Evolutionary conservation across 2,888 invertebrate species (phyloP).

Genomic region (Volucella inflata): DNA sequence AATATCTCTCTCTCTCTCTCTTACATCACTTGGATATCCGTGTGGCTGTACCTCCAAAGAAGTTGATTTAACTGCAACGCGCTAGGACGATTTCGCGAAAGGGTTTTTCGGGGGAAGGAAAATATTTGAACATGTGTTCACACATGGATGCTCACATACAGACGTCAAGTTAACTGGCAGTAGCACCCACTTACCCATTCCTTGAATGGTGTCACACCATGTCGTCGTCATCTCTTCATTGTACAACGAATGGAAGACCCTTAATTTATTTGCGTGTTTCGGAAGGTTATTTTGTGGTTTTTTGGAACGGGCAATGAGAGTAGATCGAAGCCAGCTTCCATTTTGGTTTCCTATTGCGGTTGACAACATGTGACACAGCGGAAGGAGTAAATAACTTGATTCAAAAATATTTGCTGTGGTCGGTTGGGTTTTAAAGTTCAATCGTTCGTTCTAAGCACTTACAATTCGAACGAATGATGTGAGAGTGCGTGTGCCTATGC

Average conservation of each 20-base stretch:
- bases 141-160: conserved; percentile 76
- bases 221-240: background rate
- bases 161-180: conserved; percentile 70
- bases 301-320: conserved; percentile 47
- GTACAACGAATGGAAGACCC: conserved; percentile 52
- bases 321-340: conserved; percentile 67
- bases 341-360: conserved; percentile 77
- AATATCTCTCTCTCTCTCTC: conserved; percentile 46
- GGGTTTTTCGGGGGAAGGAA: conserved; percentile 68
- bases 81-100: conserved; percentile 46
- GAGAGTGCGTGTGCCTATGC: background rate
- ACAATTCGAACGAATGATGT: background rate
- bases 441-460: conserved; percentile 45
- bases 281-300: conserved; percentile 76
- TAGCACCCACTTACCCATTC: conserved; percentile 69
- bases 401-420: conserved; percentile 56
- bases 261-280: conserved; percentile 76
- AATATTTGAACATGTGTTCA: conserved; percentile 75
- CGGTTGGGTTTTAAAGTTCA: conserved; percentile 68
- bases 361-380: conserved; percentile 76
- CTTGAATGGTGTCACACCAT: conserved; percentile 23
- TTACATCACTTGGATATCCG: conserved; percentile 29
- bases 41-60: conserved; percentile 28
- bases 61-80: conserved; percentile 58
- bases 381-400: conserved; percentile 76